phyloP scores from a whole-genome alignment of 2,888 invertebrate species.

The Dynastes grantii region DNA sequence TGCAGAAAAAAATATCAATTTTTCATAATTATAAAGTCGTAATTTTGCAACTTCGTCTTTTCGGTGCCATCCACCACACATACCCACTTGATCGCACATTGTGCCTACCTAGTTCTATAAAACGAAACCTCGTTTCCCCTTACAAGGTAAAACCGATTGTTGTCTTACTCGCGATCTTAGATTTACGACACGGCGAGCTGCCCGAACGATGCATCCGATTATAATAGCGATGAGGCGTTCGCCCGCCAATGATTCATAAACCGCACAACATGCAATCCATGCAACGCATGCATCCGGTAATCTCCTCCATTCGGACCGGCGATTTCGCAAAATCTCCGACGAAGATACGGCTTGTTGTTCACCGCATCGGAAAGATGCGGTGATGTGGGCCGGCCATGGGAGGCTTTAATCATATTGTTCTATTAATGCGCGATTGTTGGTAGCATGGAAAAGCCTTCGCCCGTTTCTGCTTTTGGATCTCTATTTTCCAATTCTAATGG shows the following conservation, averaged over 20 bases:
- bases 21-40: too few species aligned
- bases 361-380: conserved; percentile 44
- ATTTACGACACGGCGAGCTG: conserved; percentile 48
- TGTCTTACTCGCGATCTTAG: conserved; percentile 50
- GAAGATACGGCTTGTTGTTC: conserved; percentile 52
- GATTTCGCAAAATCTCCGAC: conserved; percentile 55
- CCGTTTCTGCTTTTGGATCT: conserved; percentile 41
- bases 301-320: neutral
- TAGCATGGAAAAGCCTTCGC: conserved; percentile 53
- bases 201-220: conserved; percentile 55
- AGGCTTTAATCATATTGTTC: conserved; percentile 57
- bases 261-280: conserved; percentile 8
- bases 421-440: conserved; percentile 52
- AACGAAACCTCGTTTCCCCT: conserved; percentile 54
- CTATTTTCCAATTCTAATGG: neutral
- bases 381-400: conserved; percentile 56
- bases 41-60: neutral
- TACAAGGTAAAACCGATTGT: conserved; percentile 55
- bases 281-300: neutral
- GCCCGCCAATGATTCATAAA: conserved; percentile 52
- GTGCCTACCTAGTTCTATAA: conserved; percentile 10
- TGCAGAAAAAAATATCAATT: too few species aligned
- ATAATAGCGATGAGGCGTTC: conserved; percentile 35
- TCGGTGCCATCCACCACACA: neutral
- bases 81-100: conserved; percentile 4